phyloP scores from a whole-genome alignment of 2,113 vertebrate genomes.

The Rutilus rutilus region DNA sequence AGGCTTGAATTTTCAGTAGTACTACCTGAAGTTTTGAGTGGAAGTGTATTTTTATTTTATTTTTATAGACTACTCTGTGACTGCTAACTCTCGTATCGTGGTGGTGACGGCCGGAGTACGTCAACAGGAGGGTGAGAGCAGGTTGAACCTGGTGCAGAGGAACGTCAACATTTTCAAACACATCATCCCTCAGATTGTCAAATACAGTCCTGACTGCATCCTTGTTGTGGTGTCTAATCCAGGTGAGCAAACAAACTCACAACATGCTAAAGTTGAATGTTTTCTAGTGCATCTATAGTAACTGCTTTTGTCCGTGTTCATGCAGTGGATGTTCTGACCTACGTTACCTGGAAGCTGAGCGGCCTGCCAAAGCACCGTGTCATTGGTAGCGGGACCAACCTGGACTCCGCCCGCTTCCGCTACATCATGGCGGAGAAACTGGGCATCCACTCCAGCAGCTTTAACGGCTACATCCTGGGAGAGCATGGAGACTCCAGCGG shows the following conservation, averaged over 20 bases:
- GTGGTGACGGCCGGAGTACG: conserved; percentile 94
- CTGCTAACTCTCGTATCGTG: conserved; percentile 91
- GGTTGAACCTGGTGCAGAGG: conserved; percentile 94
- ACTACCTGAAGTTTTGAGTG: not conserved
- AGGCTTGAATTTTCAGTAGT: not conserved
- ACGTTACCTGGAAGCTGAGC: conserved; percentile 98
- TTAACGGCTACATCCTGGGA: conserved; percentile 96
- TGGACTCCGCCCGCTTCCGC: conserved; percentile 95
- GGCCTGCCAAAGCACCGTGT: conserved; percentile 93
- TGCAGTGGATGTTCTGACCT: conserved; percentile 94
- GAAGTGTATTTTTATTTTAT: not conserved
- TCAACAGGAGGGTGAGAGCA: conserved; percentile 96
- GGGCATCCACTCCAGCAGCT: conserved; percentile 89
- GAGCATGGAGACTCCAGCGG: conserved; percentile 97
- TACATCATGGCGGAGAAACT: conserved; percentile 90
- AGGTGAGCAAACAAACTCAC: conserved; percentile 70
- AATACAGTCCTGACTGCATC: conserved; percentile 91
- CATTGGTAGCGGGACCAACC: conserved; percentile 96
- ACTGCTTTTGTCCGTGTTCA: not conserved
- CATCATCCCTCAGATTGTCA: conserved; percentile 93
- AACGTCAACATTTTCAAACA: conserved; percentile 96
- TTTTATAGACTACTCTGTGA: conserved; percentile 87
- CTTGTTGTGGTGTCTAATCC: conserved; percentile 97
- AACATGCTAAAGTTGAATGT: not conserved
- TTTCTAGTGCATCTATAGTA: not conserved